phyloP scores from a whole-genome alignment of 2,113 vertebrate species.

The Saimiri boliviensis region DNA sequence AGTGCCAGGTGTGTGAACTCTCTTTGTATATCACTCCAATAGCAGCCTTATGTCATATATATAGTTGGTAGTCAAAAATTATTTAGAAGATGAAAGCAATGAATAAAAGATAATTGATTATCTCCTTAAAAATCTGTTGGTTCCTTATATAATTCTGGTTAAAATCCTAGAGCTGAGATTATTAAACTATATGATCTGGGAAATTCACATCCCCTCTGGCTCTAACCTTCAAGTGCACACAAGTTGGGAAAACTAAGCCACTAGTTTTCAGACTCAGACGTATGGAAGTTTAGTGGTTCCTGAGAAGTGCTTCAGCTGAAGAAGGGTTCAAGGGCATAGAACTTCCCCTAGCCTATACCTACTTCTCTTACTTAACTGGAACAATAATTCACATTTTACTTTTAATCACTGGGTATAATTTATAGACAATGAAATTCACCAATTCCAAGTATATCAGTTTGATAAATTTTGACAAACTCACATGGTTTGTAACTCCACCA shows the following conservation, averaged over 20 bases:
- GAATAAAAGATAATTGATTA: not conserved
- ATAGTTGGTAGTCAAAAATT: not conserved
- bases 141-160: not conserved
- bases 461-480: not conserved
- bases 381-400: not conserved
- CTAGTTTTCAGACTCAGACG: not conserved
- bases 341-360: not conserved
- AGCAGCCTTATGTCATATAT: not conserved
- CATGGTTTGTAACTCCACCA: not conserved
- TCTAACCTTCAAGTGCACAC: not conserved
- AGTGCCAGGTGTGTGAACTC: not conserved
- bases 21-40: not conserved
- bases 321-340: not conserved
- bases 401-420: not conserved
- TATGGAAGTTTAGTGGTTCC: not conserved
- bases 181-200: not conserved
- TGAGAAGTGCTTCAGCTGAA: not conserved
- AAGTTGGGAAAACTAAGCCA: not conserved
- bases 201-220: not conserved
- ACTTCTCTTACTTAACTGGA: not conserved
- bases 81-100: not conserved
- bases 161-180: not conserved
- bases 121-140: not conserved
- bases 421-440: not conserved
- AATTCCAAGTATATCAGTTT: not conserved